Conservation (phyloP, 2,888 invertebrate species). For the Sisyra terminalis region DNA sequence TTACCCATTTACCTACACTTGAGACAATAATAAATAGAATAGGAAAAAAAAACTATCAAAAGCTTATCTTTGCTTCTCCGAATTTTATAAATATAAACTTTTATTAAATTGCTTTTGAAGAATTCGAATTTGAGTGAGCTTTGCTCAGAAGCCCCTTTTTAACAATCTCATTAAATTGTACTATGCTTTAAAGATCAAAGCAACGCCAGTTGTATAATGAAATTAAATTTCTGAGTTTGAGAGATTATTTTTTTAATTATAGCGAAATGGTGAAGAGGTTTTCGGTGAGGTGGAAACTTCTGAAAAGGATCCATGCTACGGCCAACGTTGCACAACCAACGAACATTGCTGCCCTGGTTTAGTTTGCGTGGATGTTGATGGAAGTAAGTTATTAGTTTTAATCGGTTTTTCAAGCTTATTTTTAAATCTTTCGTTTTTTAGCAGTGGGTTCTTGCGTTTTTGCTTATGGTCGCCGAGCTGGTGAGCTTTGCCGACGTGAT, state of each 20-base stretch:
- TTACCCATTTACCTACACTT: too few species aligned
- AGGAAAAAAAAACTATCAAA: too few species aligned
- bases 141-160: too few species aligned
- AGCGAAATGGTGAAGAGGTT: not conserved
- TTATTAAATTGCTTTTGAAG: too few species aligned
- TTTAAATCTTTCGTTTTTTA: constrained; percentile 18
- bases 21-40: too few species aligned
- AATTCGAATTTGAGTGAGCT: too few species aligned
- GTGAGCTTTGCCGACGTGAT: constrained; percentile 68
- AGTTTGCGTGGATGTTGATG: constrained; percentile 52
- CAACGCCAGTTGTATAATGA: too few species aligned
- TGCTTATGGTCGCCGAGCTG: constrained; percentile 57
- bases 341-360: constrained; percentile 73
- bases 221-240: not conserved
- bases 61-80: too few species aligned
- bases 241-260: not conserved
- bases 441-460: constrained; percentile 48
- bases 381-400: constrained; percentile 26
- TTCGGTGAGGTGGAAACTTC: constrained; percentile 23
- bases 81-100: too few species aligned
- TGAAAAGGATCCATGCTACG: constrained; percentile 59
- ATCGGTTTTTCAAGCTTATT: constrained; percentile 2
- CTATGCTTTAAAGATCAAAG: too few species aligned
- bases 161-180: too few species aligned
- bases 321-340: constrained; percentile 55